These are phyloP conservation scores for Sebastes itinus DNA, from an alignment of 2,797 vertebrate genomes.

Conservation along the genomic window DNA sequence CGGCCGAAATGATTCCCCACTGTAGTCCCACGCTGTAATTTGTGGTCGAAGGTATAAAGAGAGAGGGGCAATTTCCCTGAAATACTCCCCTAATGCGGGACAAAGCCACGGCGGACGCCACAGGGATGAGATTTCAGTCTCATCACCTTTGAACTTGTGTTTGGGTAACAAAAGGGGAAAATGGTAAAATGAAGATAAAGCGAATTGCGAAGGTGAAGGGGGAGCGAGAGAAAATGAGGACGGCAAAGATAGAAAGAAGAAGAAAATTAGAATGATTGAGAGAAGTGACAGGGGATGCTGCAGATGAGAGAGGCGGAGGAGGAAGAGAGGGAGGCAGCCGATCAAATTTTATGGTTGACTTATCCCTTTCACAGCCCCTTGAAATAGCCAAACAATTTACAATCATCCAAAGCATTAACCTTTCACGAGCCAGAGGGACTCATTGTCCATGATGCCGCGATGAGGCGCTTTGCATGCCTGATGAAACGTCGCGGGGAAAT, in stretches of 20 bases:
- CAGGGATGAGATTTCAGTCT: neutral
- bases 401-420: constrained; percentile 80
- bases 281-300: constrained; percentile 37
- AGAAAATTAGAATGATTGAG: constrained; percentile 49
- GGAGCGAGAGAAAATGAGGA: constrained; percentile 18
- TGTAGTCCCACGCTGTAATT: constrained; percentile 6
- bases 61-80: neutral
- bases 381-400: constrained; percentile 80
- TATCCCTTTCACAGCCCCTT: constrained; percentile 64
- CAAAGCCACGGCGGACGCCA: neutral
- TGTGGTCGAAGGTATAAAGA: constrained; percentile 4
- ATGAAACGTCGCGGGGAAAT: constrained; percentile 48
- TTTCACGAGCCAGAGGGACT: constrained; percentile 67
- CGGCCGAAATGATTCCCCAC: neutral
- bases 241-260: constrained; percentile 5
- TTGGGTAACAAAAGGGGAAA: constrained; percentile 4
- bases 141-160: constrained; percentile 14
- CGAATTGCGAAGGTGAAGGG: neutral
- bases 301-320: constrained; percentile 35
- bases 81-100: constrained; percentile 13
- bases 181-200: constrained; percentile 19
- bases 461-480: constrained; percentile 63
- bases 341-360: constrained; percentile 78
- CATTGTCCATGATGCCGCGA: constrained; percentile 52
- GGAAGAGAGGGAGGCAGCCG: constrained; percentile 31